Percentiles rank a stretch among this genome's conserved stretches.
phyloP scores from a whole-genome alignment of 2,113 vertebrate species.

The Dipodomys ordii region DNA sequence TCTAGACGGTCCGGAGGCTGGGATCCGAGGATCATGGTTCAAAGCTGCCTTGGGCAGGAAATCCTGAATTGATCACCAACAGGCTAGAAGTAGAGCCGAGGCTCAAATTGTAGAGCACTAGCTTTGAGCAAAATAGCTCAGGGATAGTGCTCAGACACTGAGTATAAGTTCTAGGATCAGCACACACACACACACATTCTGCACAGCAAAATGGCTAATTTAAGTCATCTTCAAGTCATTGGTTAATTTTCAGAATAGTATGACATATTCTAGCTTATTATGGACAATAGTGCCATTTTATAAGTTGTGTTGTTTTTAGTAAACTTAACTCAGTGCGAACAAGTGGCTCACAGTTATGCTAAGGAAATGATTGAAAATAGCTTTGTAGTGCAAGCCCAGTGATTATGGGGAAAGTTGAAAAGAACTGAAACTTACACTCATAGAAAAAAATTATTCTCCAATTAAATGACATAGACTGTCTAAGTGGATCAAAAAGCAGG shows the following conservation, averaged over 20 bases:
- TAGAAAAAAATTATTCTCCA: not conserved
- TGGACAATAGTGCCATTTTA: not conserved
- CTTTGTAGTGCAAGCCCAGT: not conserved
- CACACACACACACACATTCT: not conserved
- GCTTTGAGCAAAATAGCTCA: no score
- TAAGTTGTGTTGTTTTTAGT: conserved; percentile 27
- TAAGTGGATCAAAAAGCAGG: no score
- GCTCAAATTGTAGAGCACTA: no score
- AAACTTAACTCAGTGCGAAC: conserved; percentile 2
- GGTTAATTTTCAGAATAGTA: not conserved
- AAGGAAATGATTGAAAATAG: not conserved
- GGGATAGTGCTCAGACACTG: no score
- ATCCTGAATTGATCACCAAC: no score
- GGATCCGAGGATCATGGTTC: no score
- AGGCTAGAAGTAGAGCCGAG: no score
- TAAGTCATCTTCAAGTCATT: not conserved
- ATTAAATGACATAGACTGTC: no score
- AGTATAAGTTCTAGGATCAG: no score
- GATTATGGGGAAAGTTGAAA: not conserved
- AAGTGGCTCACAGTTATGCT: not conserved
- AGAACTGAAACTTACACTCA: not conserved
- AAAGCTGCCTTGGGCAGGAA: no score
- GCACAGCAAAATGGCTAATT: not conserved
- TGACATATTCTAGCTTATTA: not conserved
- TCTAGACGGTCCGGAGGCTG: no score